phyloP scores from a whole-genome alignment of 1,140 invertebrate genomes.

The Panonychus citri region DNA sequence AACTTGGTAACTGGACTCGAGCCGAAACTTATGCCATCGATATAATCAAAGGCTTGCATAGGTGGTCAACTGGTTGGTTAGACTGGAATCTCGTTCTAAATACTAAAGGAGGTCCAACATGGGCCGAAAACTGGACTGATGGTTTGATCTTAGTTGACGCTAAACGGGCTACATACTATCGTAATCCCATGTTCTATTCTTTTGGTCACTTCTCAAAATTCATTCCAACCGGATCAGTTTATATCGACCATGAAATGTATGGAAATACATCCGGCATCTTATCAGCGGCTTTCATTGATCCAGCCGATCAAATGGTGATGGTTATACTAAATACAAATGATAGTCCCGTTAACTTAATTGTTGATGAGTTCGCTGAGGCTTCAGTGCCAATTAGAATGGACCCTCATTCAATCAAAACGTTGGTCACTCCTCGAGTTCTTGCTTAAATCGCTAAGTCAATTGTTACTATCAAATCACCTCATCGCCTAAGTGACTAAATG shows the following conservation, averaged over 20 bases:
- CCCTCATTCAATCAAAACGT: background rate
- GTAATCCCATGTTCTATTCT: conserved; percentile 32
- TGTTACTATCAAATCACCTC: too few relatives aligned
- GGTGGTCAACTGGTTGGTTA: conserved; percentile 25
- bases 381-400: background rate
- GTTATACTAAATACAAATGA: background rate
- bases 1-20: conserved; percentile 6
- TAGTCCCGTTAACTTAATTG: background rate
- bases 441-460: too few relatives aligned
- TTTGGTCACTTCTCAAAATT: conserved; percentile 26
- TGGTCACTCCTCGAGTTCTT: background rate
- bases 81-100: conserved; percentile 31
- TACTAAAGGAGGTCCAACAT: conserved; percentile 27
- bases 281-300: background rate
- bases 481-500: too few relatives aligned
- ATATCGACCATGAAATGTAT: background rate
- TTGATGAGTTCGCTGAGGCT: background rate
- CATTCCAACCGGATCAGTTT: background rate
- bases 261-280: background rate
- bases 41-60: conserved; percentile 17
- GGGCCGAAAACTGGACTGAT: conserved; percentile 27
- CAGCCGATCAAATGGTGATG: background rate
- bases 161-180: conserved; percentile 24
- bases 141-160: conserved; percentile 26
- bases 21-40: conserved; percentile 8